Base-by-base conservation (phyloP, 2,888 invertebrate species). In the Lithophane socia region DNA sequence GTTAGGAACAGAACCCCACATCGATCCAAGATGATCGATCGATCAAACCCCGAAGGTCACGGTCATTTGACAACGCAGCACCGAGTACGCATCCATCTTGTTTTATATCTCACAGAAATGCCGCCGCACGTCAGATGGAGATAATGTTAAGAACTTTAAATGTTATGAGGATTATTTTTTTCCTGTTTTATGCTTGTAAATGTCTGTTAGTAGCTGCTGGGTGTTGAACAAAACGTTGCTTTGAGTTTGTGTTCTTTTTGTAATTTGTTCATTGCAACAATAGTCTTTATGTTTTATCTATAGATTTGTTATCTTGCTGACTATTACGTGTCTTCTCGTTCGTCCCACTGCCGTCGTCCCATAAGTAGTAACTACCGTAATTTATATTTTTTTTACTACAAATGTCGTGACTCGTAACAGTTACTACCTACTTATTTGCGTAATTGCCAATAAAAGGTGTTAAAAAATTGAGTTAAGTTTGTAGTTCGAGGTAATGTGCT, bases 1-100 rank as follows among this genome's bases (percentile, higher is more conserved):
- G 37, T 29, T 60, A 18, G 47, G 37, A 63, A 69, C 70, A 61
- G 29, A 61, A 56, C 73, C 73, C 61, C 42, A 67, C 70, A 52
- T 74, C 65, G 64, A 67, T 75, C 24, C 42, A 47, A 79, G 80
- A 71, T 61, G 83, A 60, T 82, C 77, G 69, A 90, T 90, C 90
- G 79, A 89, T 90, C 88, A 89, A 68, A 58, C 63, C n/a, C 63
- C 70, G 81, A 86, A 88, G 89, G 85, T 91, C 89, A 90, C 88
- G 89, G 89, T 75, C 83, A 80, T 72, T 84, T 82, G 86, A 79
- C 78, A 76, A 67, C 18, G n/a, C 58, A 66, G 58, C 69, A 66
- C 24, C 12, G 75, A n/a, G 21, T 44, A 37, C 66, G 66, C 82
- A 88, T 85, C 81, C 75, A 85, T 88, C 85, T 87, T 88, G 73